These are phyloP conservation scores for Steinernema feltiae DNA, from an alignment of 1,140 invertebrate genomes.

Conservation along the genomic window DNA sequence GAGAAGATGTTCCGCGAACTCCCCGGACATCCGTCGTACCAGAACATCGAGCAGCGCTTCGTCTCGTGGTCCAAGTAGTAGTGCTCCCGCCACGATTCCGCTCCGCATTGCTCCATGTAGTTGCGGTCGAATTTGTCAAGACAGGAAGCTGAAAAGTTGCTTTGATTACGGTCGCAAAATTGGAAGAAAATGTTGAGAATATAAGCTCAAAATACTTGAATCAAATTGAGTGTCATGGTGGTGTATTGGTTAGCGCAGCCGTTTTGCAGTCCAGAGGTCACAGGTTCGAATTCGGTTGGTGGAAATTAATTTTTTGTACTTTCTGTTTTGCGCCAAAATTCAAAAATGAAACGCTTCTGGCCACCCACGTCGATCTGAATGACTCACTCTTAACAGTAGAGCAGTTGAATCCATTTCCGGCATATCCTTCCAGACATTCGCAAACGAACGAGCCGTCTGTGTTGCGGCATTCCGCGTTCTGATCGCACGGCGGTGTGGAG, in stretches of 20 bases:
- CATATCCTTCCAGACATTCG: slow-evolving; percentile 72
- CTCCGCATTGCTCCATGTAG: slow-evolving; percentile 39
- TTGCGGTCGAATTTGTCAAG: slow-evolving; percentile 43
- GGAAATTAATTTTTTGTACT: no score
- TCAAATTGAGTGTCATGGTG: no score
- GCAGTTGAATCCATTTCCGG: slow-evolving; percentile 74
- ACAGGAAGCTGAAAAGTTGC: slow-evolving; percentile 42
- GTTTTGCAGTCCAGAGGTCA: no score
- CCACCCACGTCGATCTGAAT: no score
- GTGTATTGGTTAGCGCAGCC: no score
- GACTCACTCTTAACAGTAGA: slow-evolving; percentile 46
- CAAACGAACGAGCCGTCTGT: slow-evolving; percentile 78
- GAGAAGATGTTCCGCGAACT: slow-evolving; percentile 48
- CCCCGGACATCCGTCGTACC: slow-evolving; percentile 45
- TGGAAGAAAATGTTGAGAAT: neutral
- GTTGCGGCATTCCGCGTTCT: slow-evolving; percentile 81
- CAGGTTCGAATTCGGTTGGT: no score
- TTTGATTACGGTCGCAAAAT: neutral
- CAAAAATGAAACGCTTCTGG: no score
- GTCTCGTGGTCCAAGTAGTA: slow-evolving; percentile 46
- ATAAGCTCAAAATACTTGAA: neutral
- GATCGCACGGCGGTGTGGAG: slow-evolving; percentile 71
- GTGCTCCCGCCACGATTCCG: slow-evolving; percentile 44
- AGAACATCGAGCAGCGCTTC: slow-evolving; percentile 40
- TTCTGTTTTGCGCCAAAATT: no score